phyloP scores from a whole-genome alignment of 2,797 vertebrate species.

The Phrynocephalus guinanensis region DNA sequence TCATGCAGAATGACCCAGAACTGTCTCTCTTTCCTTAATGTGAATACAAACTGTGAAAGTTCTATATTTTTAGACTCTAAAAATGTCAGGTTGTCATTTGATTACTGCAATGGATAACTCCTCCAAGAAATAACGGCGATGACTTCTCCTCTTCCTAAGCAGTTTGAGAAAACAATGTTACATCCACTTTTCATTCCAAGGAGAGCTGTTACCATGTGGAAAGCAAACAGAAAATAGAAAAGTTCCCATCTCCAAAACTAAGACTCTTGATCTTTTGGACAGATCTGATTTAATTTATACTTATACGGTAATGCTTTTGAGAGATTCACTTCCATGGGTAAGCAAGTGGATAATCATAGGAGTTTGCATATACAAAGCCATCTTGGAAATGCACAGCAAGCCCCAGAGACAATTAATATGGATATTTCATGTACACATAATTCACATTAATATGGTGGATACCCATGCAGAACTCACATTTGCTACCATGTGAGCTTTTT shows the following conservation, averaged over 20 bases:
- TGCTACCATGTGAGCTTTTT: background rate
- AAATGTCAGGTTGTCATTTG: conserved; percentile 28
- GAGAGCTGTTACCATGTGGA: background rate
- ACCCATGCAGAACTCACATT: background rate
- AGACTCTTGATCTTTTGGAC: background rate
- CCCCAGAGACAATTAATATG: background rate
- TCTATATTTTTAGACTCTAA: conserved; percentile 38
- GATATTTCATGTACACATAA: background rate
- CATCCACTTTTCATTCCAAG: background rate
- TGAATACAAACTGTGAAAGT: background rate
- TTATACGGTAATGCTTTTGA: background rate
- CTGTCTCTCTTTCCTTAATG: conserved; percentile 18
- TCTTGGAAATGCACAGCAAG: background rate
- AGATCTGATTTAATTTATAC: background rate
- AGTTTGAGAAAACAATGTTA: background rate
- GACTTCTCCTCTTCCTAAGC: background rate
- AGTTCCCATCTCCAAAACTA: background rate
- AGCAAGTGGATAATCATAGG: background rate
- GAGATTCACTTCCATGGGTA: background rate
- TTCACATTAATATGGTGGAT: background rate
- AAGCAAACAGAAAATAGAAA: background rate
- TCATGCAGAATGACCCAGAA: conserved; percentile 6
- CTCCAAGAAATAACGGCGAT: background rate
- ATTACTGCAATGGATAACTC: conserved; percentile 8
- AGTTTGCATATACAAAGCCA: background rate